phyloP scores from a whole-genome alignment of 2,113 vertebrate genomes.

The Nannobrachium achirus region DNA sequence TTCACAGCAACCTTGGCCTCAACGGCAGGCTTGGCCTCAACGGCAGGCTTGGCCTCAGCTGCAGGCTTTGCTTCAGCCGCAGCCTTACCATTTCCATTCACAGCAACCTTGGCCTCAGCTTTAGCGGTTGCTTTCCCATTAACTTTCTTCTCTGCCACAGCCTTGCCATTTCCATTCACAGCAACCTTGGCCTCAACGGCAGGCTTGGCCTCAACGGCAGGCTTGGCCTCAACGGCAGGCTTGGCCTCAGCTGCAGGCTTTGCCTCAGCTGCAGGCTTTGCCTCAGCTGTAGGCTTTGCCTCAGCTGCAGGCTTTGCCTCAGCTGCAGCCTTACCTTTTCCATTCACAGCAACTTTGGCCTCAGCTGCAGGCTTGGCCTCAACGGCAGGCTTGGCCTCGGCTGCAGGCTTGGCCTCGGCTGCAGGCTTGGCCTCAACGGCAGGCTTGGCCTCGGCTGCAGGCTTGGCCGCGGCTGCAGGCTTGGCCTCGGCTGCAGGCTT shows the following conservation, averaged over 20 bases:
- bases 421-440: slow-evolving; percentile 17
- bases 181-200: slow-evolving; percentile 9
- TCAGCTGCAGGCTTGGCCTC: slow-evolving; percentile 9
- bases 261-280: slow-evolving; percentile 63
- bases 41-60: too few relatives aligned
- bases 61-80: slow-evolving; percentile 9
- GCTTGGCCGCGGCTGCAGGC: slow-evolving; percentile 8
- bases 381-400: neutral
- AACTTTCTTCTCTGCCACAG: slow-evolving; percentile 51
- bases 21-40: slow-evolving; percentile 31
- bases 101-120: slow-evolving; percentile 53
- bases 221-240: slow-evolving; percentile 4
- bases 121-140: slow-evolving; percentile 43
- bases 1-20: slow-evolving; percentile 60
- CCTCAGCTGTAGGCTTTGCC: slow-evolving; percentile 45
- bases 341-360: slow-evolving; percentile 17
- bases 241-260: slow-evolving; percentile 43
- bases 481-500: slow-evolving; percentile 4
- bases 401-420: slow-evolving; percentile 1
- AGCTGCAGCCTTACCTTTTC: slow-evolving; percentile 39
- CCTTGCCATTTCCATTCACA: slow-evolving; percentile 55
- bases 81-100: slow-evolving; percentile 49
- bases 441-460: slow-evolving; percentile 18
- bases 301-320: slow-evolving; percentile 63
- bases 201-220: slow-evolving; percentile 27